Evolutionary conservation across 30 jellyfish, hydroid and myxozoan genomes (phyloP).

Genomic region (Sanderia malayensis): DNA sequence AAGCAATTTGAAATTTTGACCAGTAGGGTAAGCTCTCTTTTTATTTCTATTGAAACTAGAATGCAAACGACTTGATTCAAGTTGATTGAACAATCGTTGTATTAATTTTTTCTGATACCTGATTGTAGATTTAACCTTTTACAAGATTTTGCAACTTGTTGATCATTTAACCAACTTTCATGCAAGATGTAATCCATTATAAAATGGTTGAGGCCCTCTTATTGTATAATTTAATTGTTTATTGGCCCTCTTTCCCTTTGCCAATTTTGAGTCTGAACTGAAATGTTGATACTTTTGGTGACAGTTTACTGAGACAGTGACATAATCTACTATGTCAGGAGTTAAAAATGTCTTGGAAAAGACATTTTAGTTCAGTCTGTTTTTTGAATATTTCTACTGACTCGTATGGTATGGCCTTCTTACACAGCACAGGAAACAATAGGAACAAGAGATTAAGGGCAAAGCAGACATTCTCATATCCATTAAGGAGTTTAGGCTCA

Average conservation of each 20-base stretch:
- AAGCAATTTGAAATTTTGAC: neutral
- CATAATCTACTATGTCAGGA: neutral
- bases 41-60: neutral
- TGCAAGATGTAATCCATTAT: neutral
- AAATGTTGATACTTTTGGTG: neutral
- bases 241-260: neutral
- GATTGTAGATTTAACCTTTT: neutral
- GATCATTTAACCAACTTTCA: neutral
- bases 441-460: too few species aligned
- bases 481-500: too few species aligned
- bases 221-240: neutral
- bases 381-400: neutral
- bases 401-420: conserved; percentile 2
- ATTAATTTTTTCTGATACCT: neutral
- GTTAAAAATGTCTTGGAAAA: neutral
- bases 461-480: too few species aligned
- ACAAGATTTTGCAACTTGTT: neutral
- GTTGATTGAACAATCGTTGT: neutral
- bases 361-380: neutral
- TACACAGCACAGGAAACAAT: conserved; percentile 2
- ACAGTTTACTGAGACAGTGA: conserved; percentile 1
- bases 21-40: conserved; percentile 1
- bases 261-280: neutral
- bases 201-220: conserved; percentile 1
- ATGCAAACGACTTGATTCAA: neutral